These are phyloP conservation scores for Todiramphus chloris DNA, from an alignment of 2,113 vertebrate species.

Conservation along the genomic window DNA sequence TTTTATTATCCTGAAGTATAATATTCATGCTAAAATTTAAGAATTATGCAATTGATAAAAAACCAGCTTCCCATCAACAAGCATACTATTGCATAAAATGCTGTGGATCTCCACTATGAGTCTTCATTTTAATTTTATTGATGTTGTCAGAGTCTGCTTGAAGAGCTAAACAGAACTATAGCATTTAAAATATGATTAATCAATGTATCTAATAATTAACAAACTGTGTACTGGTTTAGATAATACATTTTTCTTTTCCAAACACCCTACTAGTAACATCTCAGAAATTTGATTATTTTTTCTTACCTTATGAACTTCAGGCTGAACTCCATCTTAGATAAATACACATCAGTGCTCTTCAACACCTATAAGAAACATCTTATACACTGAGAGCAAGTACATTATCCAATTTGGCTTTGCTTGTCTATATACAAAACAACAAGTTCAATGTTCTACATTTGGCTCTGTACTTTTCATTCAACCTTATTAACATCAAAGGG, in stretches of 20 bases:
- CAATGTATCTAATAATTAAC: neutral
- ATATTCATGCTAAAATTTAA: neutral
- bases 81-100: neutral
- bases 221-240: neutral
- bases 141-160: neutral
- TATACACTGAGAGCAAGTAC: neutral
- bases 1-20: neutral
- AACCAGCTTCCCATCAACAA: neutral
- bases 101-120: neutral
- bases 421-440: neutral
- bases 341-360: neutral
- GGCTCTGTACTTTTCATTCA: neutral
- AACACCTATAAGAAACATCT: neutral
- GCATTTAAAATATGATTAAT: neutral
- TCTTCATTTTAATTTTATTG: neutral
- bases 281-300: neutral
- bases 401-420: neutral
- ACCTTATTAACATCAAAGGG: neutral
- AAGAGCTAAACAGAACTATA: neutral
- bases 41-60: neutral
- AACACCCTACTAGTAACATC: neutral
- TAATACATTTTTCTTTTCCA: neutral
- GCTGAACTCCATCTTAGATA: neutral
- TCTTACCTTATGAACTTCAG: accelerated
- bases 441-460: neutral